Conservation (phyloP, 2,888 invertebrate genomes). For the Micropterix aruncella region DNA sequence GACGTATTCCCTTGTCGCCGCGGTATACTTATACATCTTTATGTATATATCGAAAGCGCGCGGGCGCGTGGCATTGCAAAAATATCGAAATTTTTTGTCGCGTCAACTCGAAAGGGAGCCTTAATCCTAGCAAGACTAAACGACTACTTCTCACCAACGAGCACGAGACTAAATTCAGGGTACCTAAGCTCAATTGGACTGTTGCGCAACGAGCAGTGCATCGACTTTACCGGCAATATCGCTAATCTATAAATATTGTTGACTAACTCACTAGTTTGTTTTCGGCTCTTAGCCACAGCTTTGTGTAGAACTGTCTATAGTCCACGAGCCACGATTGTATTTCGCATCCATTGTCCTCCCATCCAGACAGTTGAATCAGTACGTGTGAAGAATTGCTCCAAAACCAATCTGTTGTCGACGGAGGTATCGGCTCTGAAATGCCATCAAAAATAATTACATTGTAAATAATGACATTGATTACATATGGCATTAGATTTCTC, state of each 20-base stretch:
- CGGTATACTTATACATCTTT: no score
- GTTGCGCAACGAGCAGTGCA: background rate
- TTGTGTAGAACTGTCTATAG: conserved; percentile 37
- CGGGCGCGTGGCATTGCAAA: no score
- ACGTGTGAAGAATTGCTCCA: conserved; percentile 69
- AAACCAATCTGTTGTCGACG: conserved; percentile 60
- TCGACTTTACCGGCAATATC: background rate
- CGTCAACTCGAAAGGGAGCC: no score
- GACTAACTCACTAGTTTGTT: conserved; percentile 21
- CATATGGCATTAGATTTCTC: background rate
- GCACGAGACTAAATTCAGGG: background rate
- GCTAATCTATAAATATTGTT: no score
- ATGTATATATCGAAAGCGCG: no score
- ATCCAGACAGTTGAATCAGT: conserved; percentile 61
- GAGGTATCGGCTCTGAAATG: conserved; percentile 44
- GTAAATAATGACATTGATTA: background rate
- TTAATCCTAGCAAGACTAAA: no score
- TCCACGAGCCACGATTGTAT: conserved; percentile 67
- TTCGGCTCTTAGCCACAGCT: conserved; percentile 27
- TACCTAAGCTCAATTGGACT: background rate
- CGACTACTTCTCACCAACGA: no score
- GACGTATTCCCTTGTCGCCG: no score
- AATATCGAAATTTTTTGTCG: no score
- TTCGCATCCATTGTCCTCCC: conserved; percentile 76
- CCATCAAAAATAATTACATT: conserved; percentile 3